Conservation (phyloP, 2,888 invertebrate species). For the Lymantria dispar region DNA sequence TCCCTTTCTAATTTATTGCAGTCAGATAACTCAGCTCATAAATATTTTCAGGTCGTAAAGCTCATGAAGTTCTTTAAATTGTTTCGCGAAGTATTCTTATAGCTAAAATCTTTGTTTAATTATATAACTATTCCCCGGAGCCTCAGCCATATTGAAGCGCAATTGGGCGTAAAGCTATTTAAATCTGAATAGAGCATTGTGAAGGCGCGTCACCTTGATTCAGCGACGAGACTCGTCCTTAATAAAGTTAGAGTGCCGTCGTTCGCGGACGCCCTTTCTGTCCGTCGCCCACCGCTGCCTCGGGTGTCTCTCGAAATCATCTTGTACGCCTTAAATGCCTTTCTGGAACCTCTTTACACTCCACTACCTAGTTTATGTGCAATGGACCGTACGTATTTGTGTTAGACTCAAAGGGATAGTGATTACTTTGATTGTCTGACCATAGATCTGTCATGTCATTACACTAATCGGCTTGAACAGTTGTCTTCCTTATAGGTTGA, state of each 20-base stretch:
- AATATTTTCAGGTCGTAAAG: constrained; percentile 28
- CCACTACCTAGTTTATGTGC: constrained; percentile 46
- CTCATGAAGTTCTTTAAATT: constrained; percentile 34
- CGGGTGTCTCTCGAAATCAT: constrained; percentile 52
- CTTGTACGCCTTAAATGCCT: constrained; percentile 59
- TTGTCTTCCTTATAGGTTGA: neutral
- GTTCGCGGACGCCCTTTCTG: constrained; percentile 52
- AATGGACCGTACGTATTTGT: constrained; percentile 41
- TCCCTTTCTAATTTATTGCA: constrained; percentile 4
- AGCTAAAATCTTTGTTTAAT: constrained; percentile 70
- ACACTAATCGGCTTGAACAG: neutral
- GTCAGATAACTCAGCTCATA: constrained; percentile 12
- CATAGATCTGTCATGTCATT: constrained; percentile 13
- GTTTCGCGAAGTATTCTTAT: constrained; percentile 42
- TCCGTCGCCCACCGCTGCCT: constrained; percentile 51
- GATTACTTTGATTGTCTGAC: constrained; percentile 33
- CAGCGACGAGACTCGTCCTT: constrained; percentile 66
- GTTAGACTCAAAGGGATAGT: constrained; percentile 36
- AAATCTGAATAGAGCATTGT: constrained; percentile 81
- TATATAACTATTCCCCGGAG: constrained; percentile 73
- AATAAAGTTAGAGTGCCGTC: constrained; percentile 75
- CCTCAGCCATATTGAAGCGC: constrained; percentile 74
- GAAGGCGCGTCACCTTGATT: constrained; percentile 78
- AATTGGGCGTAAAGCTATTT: constrained; percentile 82
- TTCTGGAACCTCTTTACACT: constrained; percentile 47